Percentiles rank a stretch among this genome's conserved stretches.
Conservation (phyloP, 2,113 vertebrate genomes). For the Nycticebus coucang region DNA sequence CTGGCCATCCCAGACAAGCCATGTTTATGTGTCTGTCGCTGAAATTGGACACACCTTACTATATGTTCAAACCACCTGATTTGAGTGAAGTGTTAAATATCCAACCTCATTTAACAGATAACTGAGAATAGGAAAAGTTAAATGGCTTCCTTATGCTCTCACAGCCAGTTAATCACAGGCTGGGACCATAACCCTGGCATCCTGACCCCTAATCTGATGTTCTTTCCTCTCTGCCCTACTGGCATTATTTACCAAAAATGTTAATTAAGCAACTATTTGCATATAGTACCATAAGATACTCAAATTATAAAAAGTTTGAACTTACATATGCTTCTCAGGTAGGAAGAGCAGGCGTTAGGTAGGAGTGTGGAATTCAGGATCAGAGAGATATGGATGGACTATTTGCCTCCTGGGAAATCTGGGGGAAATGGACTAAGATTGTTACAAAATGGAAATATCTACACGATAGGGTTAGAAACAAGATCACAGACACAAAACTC, state of each 20-base stretch:
- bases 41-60: neutral
- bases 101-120: neutral
- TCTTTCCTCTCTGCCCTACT: neutral
- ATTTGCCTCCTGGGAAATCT: neutral
- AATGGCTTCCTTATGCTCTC: neutral
- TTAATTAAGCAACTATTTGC: neutral
- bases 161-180: neutral
- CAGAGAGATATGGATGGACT: neutral
- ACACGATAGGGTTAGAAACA: neutral
- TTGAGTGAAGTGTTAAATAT: neutral
- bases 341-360: neutral
- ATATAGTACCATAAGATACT: neutral
- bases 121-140: neutral
- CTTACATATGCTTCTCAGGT: neutral
- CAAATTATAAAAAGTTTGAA: constrained; percentile 2
- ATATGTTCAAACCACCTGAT: neutral
- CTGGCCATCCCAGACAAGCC: neutral
- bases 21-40: neutral
- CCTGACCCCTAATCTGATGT: neutral
- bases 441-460: neutral
- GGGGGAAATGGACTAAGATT: neutral
- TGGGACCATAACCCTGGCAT: neutral
- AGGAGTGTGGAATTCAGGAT: neutral
- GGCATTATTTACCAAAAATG: neutral
- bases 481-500: neutral